Evolutionary conservation across 2,113 vertebrate species (phyloP).

Genomic region (Progne subis): DNA sequence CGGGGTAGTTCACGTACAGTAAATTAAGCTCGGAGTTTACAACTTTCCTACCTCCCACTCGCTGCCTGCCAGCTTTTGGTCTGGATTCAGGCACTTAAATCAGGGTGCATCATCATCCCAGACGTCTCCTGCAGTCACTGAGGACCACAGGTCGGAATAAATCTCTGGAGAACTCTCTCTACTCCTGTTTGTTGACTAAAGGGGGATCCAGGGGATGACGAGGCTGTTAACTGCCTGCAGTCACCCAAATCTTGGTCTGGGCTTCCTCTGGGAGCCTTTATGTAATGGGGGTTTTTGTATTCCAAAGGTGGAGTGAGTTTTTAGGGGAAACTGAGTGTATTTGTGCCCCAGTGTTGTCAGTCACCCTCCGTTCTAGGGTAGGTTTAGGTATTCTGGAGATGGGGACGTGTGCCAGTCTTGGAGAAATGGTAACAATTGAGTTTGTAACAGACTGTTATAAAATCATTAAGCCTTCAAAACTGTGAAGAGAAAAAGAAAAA

Average conservation of each 20-base stretch:
- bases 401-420: background rate
- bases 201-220: background rate
- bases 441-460: background rate
- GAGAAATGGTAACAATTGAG: background rate
- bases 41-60: background rate
- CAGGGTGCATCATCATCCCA: background rate
- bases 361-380: background rate
- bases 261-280: background rate
- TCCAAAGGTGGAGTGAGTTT: background rate
- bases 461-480: background rate
- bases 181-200: background rate
- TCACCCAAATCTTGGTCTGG: background rate
- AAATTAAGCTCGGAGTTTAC: background rate
- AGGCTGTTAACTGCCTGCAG: background rate
- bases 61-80: background rate
- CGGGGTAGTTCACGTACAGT: background rate
- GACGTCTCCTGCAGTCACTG: background rate
- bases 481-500: background rate
- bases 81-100: background rate
- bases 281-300: background rate
- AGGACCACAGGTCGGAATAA: background rate
- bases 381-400: background rate
- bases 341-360: background rate
- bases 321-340: background rate
- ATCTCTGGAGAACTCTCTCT: background rate